Base-by-base conservation (phyloP, 1,140 invertebrate species). In the Neodiprion lecontei region DNA sequence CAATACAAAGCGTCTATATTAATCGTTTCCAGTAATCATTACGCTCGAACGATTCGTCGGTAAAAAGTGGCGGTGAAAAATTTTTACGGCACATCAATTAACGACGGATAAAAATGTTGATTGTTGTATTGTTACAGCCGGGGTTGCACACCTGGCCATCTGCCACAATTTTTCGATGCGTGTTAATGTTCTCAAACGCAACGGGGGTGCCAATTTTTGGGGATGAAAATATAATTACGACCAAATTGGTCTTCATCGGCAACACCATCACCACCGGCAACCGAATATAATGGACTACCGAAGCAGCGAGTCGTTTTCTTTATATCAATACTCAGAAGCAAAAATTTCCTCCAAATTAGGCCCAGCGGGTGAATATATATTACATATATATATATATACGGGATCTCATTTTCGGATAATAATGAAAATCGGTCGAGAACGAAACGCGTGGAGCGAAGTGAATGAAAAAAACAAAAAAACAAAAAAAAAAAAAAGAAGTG, bases 361-460 rank as follows among this genome's bases (percentile, higher is more conserved):
- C n/a, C n/a, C 53, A 61, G 11, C 11, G 53, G 8, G 53, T 61
- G 4, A 3, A 40, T 40, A 40, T 40, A 40, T 40, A 40, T 40
- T 40, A 40, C 5, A 40, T 40, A 40, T 40, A 40, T 40, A 28
- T 28, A 28, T 28, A 40, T 40, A 40, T 40, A 40, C 28, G 28
- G 28, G 28, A 40, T 40, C 28, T 61, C 53, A 61, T 61, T 61
- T 12, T 61, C 53, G n/a, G 53, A 61, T 17, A 17, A 61, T 17
- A 17, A 61, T 9, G 9, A 61, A 61, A 61, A 61, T 40, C 28
- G 28, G 28, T 40, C 28, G 28, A 40, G 23, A 40, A 12, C 2
- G 14, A 40, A 21, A 72, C 72, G 17, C 21, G 23, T 68, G 49
- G 21, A 68, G 8, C n/a, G 48, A 74, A 69, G 72, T 67, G n/a